phyloP scores from a whole-genome alignment of 2,888 invertebrate species.

The Drosophila anceps region DNA sequence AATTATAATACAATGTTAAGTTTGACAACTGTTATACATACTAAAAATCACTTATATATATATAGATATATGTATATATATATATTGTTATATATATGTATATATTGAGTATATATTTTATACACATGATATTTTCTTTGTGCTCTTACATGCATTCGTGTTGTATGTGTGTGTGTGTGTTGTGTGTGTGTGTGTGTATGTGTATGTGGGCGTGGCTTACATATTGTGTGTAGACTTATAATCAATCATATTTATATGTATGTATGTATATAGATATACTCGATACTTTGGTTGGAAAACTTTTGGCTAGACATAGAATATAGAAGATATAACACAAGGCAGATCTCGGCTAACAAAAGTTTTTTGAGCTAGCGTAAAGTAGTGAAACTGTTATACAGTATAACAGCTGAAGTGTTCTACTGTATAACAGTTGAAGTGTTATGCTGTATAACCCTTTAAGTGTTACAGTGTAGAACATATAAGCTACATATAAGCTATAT shows the following conservation, averaged over 20 bases:
- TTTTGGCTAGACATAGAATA: slow-evolving; percentile 23
- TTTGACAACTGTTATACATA: slow-evolving; percentile 39
- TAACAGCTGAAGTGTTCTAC: background rate
- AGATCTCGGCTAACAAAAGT: slow-evolving; percentile 13
- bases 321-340: slow-evolving; percentile 10
- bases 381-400: slow-evolving; percentile 25
- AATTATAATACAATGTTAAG: slow-evolving; percentile 51
- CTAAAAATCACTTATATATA: slow-evolving; percentile 35
- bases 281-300: slow-evolving; percentile 24
- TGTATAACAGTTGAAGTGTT: background rate
- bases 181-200: slow-evolving; percentile 28
- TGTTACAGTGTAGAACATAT: background rate
- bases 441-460: background rate
- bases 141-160: slow-evolving; percentile 51
- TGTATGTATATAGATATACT: slow-evolving; percentile 10
- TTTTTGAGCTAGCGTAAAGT: slow-evolving; percentile 13
- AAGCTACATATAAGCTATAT: background rate
- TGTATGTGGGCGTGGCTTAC: slow-evolving; percentile 40
- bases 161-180: slow-evolving; percentile 25
- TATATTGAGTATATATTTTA: slow-evolving; percentile 20
- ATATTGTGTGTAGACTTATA: slow-evolving; percentile 43
- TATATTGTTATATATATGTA: slow-evolving; percentile 33
- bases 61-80: slow-evolving; percentile 30
- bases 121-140: slow-evolving; percentile 49
- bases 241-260: slow-evolving; percentile 3